Conservation (phyloP, 2,797 vertebrate species). For the Psittacula derbiana region DNA sequence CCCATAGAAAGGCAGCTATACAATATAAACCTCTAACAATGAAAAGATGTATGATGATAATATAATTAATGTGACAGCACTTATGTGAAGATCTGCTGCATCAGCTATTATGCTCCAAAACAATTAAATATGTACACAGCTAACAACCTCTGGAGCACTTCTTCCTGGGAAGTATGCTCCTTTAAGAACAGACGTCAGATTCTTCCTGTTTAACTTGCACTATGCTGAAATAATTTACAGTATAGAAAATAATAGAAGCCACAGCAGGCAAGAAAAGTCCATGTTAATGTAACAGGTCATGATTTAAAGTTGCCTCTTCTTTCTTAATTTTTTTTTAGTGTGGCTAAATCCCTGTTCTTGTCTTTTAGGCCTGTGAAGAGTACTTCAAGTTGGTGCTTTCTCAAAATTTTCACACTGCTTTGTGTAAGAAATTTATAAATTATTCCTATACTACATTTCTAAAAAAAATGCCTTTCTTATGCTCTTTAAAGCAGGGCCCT, state of each 20-base stretch:
- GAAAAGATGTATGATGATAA: neutral
- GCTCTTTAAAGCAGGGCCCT: neutral
- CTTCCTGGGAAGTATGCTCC: neutral
- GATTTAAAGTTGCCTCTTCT: neutral
- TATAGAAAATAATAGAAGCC: neutral
- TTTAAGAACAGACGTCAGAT: neutral
- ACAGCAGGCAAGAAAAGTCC: neutral
- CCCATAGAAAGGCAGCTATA: neutral
- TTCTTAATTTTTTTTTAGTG: neutral
- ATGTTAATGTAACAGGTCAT: neutral
- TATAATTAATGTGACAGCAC: neutral
- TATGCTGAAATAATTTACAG: neutral
- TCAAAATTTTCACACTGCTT: neutral
- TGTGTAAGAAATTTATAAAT: neutral
- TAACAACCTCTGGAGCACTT: neutral
- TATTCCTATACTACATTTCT: neutral
- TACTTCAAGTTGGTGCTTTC: neutral
- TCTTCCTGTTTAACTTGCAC: neutral
- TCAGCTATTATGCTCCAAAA: neutral
- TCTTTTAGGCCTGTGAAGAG: neutral
- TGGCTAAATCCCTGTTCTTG: neutral
- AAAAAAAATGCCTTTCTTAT: neutral
- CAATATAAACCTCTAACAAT: neutral
- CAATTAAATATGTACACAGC: neutral
- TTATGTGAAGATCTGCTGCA: neutral